These are phyloP conservation scores for Bilobella aurantiaca DNA, from an alignment of 1,140 invertebrate genomes.

Conservation along the genomic window DNA sequence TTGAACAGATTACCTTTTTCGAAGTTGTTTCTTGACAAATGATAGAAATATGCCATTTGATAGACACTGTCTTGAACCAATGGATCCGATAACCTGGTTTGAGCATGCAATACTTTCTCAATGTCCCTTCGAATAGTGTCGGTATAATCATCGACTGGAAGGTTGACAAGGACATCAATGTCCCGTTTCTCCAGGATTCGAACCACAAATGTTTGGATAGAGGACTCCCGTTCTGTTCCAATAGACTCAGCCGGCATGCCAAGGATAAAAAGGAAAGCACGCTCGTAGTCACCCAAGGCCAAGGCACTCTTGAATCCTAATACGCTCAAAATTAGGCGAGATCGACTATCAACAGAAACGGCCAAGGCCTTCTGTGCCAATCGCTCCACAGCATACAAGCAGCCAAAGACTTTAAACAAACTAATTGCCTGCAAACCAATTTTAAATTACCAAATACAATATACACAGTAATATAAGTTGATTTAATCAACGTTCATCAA, in stretches of 20 bases:
- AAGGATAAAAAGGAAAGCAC: conserved; percentile 24
- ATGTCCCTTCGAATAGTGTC: conserved; percentile 21
- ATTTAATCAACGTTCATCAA: too few species aligned
- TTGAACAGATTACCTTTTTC: conserved; percentile 19
- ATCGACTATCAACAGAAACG: conserved; percentile 5
- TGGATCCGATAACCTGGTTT: conserved; percentile 30
- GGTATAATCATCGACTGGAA: conserved; percentile 17
- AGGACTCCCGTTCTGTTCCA: conserved; percentile 22
- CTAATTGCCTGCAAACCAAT: conserved; percentile 26
- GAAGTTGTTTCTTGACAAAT: conserved; percentile 22
- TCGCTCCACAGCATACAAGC: conserved; percentile 16
- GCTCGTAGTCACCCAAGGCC: conserved; percentile 21
- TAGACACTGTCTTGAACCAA: conserved; percentile 24
- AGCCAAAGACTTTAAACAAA: conserved; percentile 29
- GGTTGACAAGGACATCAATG: conserved; percentile 21
- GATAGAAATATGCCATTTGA: conserved; percentile 31
- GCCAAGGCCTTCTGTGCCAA: conserved; percentile 18
- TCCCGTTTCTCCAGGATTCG: conserved; percentile 19
- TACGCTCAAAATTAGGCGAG: conserved; percentile 21
- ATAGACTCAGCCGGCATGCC: conserved; percentile 13
- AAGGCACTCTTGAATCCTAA: conserved; percentile 32
- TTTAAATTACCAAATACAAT: too few species aligned
- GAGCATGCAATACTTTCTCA: conserved; percentile 25
- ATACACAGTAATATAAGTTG: too few species aligned
- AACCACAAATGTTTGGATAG: conserved; percentile 21